Evolutionary conservation across 2,113 vertebrate genomes (phyloP).

Genomic region (Ia io): DNA sequence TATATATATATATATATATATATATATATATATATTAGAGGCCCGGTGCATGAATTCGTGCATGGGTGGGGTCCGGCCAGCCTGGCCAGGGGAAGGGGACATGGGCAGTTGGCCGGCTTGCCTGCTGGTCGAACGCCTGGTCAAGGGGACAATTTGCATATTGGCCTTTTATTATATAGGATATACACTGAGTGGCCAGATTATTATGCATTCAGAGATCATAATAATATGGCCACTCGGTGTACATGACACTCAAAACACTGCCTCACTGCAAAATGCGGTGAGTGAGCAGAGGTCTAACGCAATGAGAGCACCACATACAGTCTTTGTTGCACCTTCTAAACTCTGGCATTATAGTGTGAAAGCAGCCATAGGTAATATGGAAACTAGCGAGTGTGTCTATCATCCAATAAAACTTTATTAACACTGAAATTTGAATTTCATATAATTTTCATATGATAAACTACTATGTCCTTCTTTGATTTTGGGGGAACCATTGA

Average conservation of each 20-base stretch:
- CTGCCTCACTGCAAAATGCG: background rate
- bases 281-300: background rate
- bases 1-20: no score
- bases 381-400: background rate
- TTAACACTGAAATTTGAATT: background rate
- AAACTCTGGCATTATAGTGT: background rate
- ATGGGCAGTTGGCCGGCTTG: no score
- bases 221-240: no score
- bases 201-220: no score
- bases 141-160: no score
- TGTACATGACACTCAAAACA: background rate
- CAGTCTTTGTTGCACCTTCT: background rate
- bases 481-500: background rate
- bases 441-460: constrained; percentile 1
- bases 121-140: no score
- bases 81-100: no score
- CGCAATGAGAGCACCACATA: background rate
- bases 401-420: background rate
- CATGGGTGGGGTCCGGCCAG: no score
- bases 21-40: no score
- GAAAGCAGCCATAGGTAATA: background rate
- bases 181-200: no score
- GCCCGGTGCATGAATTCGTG: no score
- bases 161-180: no score
- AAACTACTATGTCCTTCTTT: background rate